Conservation (phyloP, 2,113 vertebrate species). For the Laterallus jamaicensis region DNA sequence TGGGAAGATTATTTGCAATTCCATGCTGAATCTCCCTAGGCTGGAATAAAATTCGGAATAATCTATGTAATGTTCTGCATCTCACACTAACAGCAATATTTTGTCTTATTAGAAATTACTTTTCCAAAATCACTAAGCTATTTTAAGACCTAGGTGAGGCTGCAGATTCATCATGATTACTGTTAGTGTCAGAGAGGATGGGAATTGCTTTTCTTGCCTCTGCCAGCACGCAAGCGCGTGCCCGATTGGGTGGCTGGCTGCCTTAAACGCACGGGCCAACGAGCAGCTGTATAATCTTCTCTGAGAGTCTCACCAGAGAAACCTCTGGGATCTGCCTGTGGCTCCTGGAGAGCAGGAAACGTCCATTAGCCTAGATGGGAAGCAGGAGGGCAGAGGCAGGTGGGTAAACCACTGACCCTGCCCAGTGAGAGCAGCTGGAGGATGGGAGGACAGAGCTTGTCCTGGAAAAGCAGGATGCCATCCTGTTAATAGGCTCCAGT, state of each 20-base stretch:
- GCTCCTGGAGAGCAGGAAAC: not conserved
- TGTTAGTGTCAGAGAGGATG: not conserved
- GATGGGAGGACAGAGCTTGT: too few species aligned
- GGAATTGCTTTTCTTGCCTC: not conserved
- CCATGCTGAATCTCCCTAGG: not conserved
- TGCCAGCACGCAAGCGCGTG: rapidly evolving
- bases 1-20: slow-evolving; percentile 7
- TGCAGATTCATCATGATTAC: slow-evolving; percentile 14
- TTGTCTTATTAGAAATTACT: slow-evolving; percentile 27
- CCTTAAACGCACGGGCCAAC: not conserved
- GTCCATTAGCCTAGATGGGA: not conserved
- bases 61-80: not conserved
- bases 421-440: not conserved
- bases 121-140: not conserved
- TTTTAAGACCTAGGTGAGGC: slow-evolving; percentile 12
- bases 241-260: not conserved
- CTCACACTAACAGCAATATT: not conserved
- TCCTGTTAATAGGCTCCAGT: not conserved
- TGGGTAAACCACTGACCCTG: rapidly evolving
- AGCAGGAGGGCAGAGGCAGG: not conserved
- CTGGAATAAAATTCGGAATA: slow-evolving; percentile 36
- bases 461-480: not conserved
- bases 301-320: not conserved
- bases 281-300: not conserved
- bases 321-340: not conserved